phyloP scores from a whole-genome alignment of 2,797 vertebrate species.

The Lophius americanus region DNA sequence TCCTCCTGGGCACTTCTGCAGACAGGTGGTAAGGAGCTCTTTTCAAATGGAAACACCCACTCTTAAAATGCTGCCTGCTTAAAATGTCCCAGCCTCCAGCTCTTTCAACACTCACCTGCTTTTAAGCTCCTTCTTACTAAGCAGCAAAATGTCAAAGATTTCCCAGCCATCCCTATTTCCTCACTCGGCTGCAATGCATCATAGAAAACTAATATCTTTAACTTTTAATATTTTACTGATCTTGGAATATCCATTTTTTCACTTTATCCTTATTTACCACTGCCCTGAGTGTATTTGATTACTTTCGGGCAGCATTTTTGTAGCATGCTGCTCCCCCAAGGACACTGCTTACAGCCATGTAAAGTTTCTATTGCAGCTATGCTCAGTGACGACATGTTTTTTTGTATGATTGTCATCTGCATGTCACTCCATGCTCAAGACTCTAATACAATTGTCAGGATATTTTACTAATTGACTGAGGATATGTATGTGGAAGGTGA shows the following conservation, averaged over 20 bases:
- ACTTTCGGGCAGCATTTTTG: conserved; percentile 58
- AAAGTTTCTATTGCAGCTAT: conserved; percentile 26
- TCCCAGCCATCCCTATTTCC: conserved; percentile 21
- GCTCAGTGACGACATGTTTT: conserved; percentile 28
- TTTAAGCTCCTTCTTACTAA: conserved; percentile 27
- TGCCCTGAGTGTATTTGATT: conserved; percentile 51
- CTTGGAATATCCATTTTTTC: conserved; percentile 41
- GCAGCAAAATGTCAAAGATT: conserved; percentile 37
- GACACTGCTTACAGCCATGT: conserved; percentile 34
- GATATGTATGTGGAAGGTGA: conserved; percentile 2
- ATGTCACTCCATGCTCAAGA: conserved; percentile 19
- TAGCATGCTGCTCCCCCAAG: conserved; percentile 30
- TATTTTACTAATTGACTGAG: not conserved
- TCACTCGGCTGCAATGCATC: conserved; percentile 22
- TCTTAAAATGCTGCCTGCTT: no score
- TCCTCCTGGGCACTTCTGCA: conserved; percentile 36
- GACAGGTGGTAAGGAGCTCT: conserved; percentile 32
- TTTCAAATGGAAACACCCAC: no score
- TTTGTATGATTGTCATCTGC: conserved; percentile 26
- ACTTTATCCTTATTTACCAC: conserved; percentile 23
- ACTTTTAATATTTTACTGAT: conserved; percentile 13
- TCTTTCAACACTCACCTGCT: conserved; percentile 56
- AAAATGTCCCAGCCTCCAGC: conserved; percentile 37
- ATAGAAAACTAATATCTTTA: conserved; percentile 18
- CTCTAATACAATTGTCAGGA: not conserved